Evolutionary conservation across 2,888 invertebrate species (phyloP), one percentile per base, ranked within the genome.

Genomic region (Choreutis nemorana): DNA sequence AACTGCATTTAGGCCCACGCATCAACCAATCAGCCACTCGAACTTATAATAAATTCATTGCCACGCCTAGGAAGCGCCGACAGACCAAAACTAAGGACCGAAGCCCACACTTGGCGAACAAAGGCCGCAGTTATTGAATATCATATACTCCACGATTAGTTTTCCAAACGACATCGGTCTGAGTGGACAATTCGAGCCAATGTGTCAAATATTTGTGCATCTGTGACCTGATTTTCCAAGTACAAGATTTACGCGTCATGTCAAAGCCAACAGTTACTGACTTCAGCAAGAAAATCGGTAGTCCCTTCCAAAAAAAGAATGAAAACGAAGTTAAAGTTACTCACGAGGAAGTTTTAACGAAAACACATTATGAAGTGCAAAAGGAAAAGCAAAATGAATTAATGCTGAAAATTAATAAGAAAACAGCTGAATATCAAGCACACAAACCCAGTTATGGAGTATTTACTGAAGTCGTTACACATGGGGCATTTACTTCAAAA

Each of bases 51-150:
- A 51, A 59, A 77, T 77, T 77, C 77, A 72, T 56, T 58, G 55
- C 63, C 71, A 67, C 68, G 55, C 73, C 56, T 63, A 67, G 75
- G 72, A 73, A 72, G 66, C 68, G 51, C 45, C 53, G 48, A 48
- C 73, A 42, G 48, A 46, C 73, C 67, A 70, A 67, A 77, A 71
- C 42, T 75, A 75, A 59, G 77, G 75, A 68, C 67, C 71, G 67
- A 72, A 68, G 53, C 75, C 77, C 71, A 73, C 72, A 68, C 70
- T 58, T 54, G 64, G 66, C 42, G 50, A 52, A 50, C 51, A 44
- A 52, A 60, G 62, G 63, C 59, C 55, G 39, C 36, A 48, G 38
- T 50, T 50, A 52, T 57, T 55, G 54, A 55, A 56, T 61, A 60
- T 50, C 50, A 48, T 39, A 55, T 52, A 56, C 53, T 44, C 55